These are phyloP conservation scores for Hydroisotoma schaefferi DNA, from an alignment of 2,888 invertebrate genomes.

Conservation along the genomic window DNA sequence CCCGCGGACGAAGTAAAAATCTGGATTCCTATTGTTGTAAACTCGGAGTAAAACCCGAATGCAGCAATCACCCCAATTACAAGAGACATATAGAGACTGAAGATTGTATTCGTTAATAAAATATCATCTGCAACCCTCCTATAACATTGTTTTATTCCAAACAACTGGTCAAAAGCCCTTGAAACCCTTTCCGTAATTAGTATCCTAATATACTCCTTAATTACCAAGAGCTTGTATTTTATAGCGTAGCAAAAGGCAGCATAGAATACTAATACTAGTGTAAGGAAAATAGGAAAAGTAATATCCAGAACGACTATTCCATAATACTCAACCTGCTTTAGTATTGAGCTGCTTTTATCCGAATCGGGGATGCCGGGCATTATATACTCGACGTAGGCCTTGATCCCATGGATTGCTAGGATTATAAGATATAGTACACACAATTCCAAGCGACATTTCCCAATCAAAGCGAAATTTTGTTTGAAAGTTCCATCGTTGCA, in stretches of 20 bases:
- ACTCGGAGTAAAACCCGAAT: background rate
- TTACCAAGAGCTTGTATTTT: background rate
- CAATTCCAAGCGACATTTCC: background rate
- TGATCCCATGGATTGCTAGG: background rate
- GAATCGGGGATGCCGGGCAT: too few relatives aligned
- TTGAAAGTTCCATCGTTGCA: background rate
- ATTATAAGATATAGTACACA: background rate
- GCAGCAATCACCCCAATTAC: background rate
- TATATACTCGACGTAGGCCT: background rate
- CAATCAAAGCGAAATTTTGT: background rate
- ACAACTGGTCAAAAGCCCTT: background rate
- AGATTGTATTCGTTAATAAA: background rate
- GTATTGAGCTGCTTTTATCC: too few relatives aligned
- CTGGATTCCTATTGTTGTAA: background rate
- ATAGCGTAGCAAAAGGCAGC: background rate
- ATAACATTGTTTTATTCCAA: background rate
- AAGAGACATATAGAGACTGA: background rate
- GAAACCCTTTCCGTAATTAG: background rate
- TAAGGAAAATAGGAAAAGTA: background rate
- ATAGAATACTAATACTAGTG: background rate
- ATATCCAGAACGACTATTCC: background rate
- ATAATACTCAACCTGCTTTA: too few relatives aligned
- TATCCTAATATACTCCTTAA: background rate
- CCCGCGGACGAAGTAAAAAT: too few relatives aligned
- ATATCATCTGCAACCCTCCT: conserved; percentile 3